Evolutionary conservation across 2,797 vertebrate genomes (phyloP).

Genomic region (Macropus fuliginosus): DNA sequence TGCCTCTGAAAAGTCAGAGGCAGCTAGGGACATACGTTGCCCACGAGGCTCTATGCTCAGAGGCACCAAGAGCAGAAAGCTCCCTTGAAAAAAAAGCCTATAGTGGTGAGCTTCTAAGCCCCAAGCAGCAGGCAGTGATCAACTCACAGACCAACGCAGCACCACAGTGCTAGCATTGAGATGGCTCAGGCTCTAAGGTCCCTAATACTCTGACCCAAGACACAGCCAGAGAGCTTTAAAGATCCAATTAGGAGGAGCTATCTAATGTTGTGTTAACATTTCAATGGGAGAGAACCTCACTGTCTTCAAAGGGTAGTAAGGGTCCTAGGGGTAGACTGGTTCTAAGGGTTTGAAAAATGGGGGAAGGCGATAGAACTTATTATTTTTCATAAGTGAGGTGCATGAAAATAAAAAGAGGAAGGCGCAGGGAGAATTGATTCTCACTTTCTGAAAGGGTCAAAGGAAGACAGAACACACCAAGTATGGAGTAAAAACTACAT

Average conservation of each 20-base stretch:
- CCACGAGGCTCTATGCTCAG: not conserved
- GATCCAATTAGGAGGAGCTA: not conserved
- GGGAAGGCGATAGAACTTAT: too few relatives aligned
- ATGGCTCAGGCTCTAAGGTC: not conserved
- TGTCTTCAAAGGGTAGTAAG: not conserved
- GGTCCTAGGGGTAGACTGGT: not conserved
- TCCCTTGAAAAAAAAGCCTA: not conserved
- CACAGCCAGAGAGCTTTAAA: not conserved
- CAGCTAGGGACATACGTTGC: not conserved
- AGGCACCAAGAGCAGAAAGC: not conserved
- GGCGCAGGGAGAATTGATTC: not conserved
- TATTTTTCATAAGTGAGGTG: not conserved
- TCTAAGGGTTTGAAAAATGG: not conserved
- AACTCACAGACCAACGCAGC: not conserved
- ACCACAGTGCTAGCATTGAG: not conserved
- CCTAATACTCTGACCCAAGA: not conserved
- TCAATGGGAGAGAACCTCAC: not conserved
- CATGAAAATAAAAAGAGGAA: not conserved
- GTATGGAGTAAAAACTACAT: not conserved
- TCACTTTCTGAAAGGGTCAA: not conserved
- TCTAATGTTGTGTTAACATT: not conserved
- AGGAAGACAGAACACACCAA: not conserved
- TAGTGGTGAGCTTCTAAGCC: not conserved
- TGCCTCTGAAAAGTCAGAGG: not conserved
- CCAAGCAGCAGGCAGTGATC: not conserved